Base-by-base conservation (phyloP, 2,797 vertebrate species). In the Scolopax bukidnonensis region DNA sequence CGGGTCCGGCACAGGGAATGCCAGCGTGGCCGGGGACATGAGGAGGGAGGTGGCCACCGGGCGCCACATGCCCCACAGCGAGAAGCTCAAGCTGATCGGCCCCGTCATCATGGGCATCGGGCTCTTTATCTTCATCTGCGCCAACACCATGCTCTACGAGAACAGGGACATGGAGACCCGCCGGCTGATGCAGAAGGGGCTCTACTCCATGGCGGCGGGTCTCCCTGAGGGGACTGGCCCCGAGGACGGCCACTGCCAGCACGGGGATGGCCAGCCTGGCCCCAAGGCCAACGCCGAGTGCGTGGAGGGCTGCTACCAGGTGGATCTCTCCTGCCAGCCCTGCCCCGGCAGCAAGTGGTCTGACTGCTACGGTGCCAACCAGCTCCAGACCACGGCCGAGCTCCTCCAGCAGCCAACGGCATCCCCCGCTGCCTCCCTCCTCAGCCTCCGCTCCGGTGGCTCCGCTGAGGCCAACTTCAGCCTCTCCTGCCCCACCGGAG, bases 61-160 rank as follows among this genome's bases (percentile, higher is more conserved):
- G 54, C 98, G 21, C 87, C 96, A 97, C 11, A 50, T 98, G 25
- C 97, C 98, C 30, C 98, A 99, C 83, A 98, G 97, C 0, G 99
- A 99, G 94, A 98, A 99, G 70, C 98, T 99, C 97, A 99, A 99
- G 97, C 97, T 99, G 33, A 97, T 99, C 3, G 99, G 99, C 6
- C 99, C 99, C 0, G 98, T 99, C 85, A 98, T 99, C 92, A 99
- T 99, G 99, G 99, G 99, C 43, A 98, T 99, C 6, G 99, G 99
- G n/a, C 98, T 99, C 57, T 99, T 99, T 96, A 99, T 99, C 92
- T 98, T 99, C 95, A 99, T 99, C 97, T 99, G 99, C 6, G 99
- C 99, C 90, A 99, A 99, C 98, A 99, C 99, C 2, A 98, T 99
- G 84, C 98, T 99, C 33, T 99, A 99, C 0, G 99, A 99, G 98